phyloP scores from a whole-genome alignment of 2,797 vertebrate species.

The Melanogrammus aeglefinus region DNA sequence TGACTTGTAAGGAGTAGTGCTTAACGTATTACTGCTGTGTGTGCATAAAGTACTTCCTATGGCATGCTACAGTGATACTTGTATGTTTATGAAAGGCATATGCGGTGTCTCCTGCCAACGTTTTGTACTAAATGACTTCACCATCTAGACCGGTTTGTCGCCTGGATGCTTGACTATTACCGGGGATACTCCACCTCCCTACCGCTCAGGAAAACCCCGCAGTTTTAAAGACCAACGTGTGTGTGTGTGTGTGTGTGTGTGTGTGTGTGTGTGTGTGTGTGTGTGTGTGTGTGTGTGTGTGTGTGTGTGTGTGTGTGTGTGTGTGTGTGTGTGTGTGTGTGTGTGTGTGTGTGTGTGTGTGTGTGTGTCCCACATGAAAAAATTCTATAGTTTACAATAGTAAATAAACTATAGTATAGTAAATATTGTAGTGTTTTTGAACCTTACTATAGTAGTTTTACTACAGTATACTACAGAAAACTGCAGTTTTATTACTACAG shows the following conservation, averaged over 20 bases:
- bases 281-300: not conserved
- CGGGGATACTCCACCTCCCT: not conserved
- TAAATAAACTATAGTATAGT: too few relatives aligned
- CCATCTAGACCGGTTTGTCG: not conserved
- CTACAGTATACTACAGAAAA: too few relatives aligned
- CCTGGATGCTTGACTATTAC: not conserved
- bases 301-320: constrained; percentile 4
- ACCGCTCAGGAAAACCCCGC: not conserved
- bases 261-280: not conserved
- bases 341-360: constrained; percentile 1
- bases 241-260: too few relatives aligned
- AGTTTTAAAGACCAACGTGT: too few relatives aligned
- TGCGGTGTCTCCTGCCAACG: not conserved
- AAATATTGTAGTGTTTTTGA: too few relatives aligned
- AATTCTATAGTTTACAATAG: too few relatives aligned
- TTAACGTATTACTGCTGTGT: not conserved
- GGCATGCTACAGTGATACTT: constrained; percentile 25
- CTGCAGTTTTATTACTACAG: too few relatives aligned
- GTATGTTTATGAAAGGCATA: not conserved
- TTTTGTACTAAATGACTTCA: not conserved
- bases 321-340: constrained; percentile 6
- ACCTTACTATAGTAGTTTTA: too few relatives aligned
- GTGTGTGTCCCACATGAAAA: too few relatives aligned
- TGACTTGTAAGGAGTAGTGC: not conserved
- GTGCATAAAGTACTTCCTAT: constrained; percentile 18